Base-by-base conservation (phyloP, 1,140 invertebrate species). In the Pomacea maculata region DNA sequence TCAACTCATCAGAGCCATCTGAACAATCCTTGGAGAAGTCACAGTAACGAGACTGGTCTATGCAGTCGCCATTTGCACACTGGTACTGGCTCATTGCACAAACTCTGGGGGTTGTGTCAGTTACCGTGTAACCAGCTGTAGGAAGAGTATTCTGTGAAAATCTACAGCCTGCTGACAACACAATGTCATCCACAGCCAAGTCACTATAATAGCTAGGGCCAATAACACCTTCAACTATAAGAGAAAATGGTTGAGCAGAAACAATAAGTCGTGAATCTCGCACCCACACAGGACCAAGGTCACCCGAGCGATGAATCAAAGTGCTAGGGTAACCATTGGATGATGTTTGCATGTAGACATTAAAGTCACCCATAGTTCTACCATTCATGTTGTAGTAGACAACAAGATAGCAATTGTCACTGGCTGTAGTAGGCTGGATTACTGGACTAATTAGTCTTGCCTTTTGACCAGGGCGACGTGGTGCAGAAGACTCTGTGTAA, bases 301-400 rank as follows among this genome's bases (percentile, higher is more conserved):
- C 87, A 52, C 87, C 88, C 8, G 85, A 75, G 71, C 84, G 86
- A 14, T 80, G 73, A 83, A 88, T 88, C 7, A 88, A 74, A n/a
- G 81, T 79, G 15, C 81, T 83, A 14, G 64, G 80, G 19, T 87
- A 81, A 1, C 83, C 81, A 75, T 82, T 86, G 29, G 63, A 45
- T 5, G 75, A 65, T 19, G 61, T 65, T 9, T 52, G 75, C 29
- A 78, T 17, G 29, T 61, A 67, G 63, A 91, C 82, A 67, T 86
- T 84, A 4, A 91, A 82, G n/a, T 83, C 84, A 15, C 91, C 90
- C 64, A 89, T 87, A 52, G 68, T 86, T 52, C 34, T 74, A 19
- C 95, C 95, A 86, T 93, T 95, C 95, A 96, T 96, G 86, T 96
- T 95, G 85, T 92, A 94, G 92, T 93, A 96, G 88, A 83, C 80